Conservation (phyloP, 2,888 invertebrate species). For the Dicyrtomina minuta region DNA sequence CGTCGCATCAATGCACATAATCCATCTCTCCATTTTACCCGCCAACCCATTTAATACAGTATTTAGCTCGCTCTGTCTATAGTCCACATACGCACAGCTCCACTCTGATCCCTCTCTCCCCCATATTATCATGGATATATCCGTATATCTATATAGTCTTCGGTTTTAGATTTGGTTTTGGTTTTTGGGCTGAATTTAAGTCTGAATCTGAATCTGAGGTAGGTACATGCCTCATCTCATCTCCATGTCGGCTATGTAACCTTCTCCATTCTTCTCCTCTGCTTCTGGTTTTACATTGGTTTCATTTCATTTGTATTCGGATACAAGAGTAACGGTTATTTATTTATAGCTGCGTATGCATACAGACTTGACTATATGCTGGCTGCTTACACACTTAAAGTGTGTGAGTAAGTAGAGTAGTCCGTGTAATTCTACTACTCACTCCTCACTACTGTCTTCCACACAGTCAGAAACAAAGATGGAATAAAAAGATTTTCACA, state of each 20-base stretch:
- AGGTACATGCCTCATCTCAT: neutral
- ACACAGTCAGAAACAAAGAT: slow-evolving; percentile 6
- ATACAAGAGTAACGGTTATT: too few species aligned
- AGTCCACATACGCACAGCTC: neutral
- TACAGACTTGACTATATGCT: neutral
- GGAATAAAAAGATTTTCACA: slow-evolving; percentile 28
- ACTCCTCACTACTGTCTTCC: neutral
- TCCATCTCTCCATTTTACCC: slow-evolving; percentile 29
- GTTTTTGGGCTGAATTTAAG: too few species aligned
- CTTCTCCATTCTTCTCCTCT: slow-evolving; percentile 5
- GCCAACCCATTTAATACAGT: slow-evolving; percentile 11
- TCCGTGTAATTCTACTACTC: slow-evolving; percentile 12
- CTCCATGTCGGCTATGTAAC: neutral
- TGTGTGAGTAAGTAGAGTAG: too few species aligned
- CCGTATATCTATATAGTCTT: neutral
- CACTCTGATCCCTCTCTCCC: slow-evolving; percentile 7
- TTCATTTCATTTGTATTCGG: too few species aligned
- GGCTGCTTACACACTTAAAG: too few species aligned
- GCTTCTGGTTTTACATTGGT: too few species aligned
- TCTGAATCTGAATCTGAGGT: too few species aligned
- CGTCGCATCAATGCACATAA: slow-evolving; percentile 35
- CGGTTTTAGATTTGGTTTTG: too few species aligned
- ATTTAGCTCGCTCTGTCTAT: neutral
- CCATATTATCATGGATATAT: too few species aligned
- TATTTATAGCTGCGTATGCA: neutral